Conservation (phyloP, 2,113 vertebrate species). For the Rhinogobius similis region DNA sequence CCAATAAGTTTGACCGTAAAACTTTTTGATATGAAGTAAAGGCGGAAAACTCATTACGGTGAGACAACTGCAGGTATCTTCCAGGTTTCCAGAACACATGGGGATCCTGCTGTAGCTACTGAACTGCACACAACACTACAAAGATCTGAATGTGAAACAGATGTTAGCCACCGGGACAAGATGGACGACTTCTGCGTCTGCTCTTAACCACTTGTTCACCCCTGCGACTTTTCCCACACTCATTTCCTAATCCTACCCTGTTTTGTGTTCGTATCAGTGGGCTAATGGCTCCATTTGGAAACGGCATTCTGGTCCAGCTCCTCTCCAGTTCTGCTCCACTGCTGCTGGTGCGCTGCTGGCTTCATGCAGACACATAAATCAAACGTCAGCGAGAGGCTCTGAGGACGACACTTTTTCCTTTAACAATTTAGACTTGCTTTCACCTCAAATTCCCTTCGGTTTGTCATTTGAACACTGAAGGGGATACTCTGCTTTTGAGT, state of each 20-base stretch:
- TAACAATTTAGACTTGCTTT: conserved; percentile 14
- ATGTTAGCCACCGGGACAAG: conserved; percentile 30
- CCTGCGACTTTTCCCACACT: background rate
- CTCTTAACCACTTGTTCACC: background rate
- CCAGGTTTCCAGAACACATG: conserved; percentile 5
- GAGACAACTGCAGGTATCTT: background rate
- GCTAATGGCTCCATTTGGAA: conserved; percentile 29
- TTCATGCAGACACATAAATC: conserved; percentile 58
- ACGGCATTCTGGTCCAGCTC: conserved; percentile 46
- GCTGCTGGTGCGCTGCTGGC: conserved; percentile 28
- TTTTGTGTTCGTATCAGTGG: conserved; percentile 11
- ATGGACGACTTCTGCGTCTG: background rate
- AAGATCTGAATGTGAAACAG: conserved; percentile 48
- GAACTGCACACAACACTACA: background rate
- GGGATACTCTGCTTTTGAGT: background rate
- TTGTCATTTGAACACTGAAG: background rate
- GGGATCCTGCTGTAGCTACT: background rate
- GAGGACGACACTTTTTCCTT: conserved; percentile 23
- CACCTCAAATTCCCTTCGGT: conserved; percentile 12
- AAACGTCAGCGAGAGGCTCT: conserved; percentile 36
- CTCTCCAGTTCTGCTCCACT: conserved; percentile 35
- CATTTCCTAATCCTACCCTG: background rate
- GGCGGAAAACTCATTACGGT: background rate
- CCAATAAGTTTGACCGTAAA: background rate
- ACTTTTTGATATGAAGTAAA: background rate